Conservation (phyloP, 35 echinoderm and acorn worm species). For the Apostichopus japonicus region DNA sequence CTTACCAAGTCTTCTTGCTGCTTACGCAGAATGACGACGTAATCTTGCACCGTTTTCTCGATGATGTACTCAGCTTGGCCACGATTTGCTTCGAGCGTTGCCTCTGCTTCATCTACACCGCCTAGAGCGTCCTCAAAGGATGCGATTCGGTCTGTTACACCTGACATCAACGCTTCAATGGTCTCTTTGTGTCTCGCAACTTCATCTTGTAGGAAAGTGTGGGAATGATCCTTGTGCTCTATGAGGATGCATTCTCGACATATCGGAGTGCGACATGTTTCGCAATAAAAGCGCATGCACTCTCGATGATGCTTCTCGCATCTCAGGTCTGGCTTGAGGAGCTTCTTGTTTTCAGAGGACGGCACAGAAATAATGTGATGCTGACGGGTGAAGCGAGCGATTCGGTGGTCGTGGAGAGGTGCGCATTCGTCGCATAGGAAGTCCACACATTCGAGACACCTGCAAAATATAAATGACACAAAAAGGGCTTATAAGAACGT, state of each 20-base stretch:
- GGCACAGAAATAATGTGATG: constrained; percentile 93
- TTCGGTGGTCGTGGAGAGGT: constrained; percentile 88
- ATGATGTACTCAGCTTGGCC: constrained; percentile 99
- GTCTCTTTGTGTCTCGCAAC: constrained; percentile 90
- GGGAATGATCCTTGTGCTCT: constrained; percentile 95
- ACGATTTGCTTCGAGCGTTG: constrained; percentile 91
- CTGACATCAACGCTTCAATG: constrained; percentile 83
- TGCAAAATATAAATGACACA: constrained; percentile 4
- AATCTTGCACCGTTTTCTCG: constrained; percentile 87
- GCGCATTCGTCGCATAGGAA: constrained; percentile 96
- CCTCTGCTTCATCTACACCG: constrained; percentile 91
- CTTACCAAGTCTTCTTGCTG: constrained; percentile 88
- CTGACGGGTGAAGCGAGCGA: constrained; percentile 89
- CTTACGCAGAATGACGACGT: constrained; percentile 64
- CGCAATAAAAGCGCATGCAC: constrained; percentile 90
- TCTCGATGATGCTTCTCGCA: constrained; percentile 82
- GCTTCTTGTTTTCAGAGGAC: constrained; percentile 86
- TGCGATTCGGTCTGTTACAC: constrained; percentile 87
- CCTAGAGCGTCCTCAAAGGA: constrained; percentile 89
- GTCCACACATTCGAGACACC: constrained; percentile 97
- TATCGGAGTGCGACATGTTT: constrained; percentile 84
- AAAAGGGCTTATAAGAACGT: background rate
- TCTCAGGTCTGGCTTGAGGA: constrained; percentile 66
- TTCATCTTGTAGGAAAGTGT: constrained; percentile 96
- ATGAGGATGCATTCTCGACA: constrained; percentile 97